Conservation (phyloP, 92 coral and sea anemone genomes). For the Palythoa caribaeorum region DNA sequence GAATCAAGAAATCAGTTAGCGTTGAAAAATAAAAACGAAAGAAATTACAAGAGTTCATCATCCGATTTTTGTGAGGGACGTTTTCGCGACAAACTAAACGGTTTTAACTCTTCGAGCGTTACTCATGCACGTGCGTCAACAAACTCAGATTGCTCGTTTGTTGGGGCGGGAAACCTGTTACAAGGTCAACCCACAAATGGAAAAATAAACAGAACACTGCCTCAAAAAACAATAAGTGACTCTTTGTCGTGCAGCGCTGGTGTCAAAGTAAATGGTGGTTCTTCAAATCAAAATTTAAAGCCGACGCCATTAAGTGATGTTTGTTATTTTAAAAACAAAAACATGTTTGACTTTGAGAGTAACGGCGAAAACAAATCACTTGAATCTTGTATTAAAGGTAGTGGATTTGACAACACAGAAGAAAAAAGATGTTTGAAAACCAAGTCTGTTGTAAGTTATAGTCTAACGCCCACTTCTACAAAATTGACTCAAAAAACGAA, state of each 20-base stretch:
- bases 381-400: neutral
- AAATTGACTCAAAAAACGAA: conserved; percentile 39
- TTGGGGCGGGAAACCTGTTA: conserved; percentile 48
- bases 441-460: conserved; percentile 23
- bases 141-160: conserved; percentile 36
- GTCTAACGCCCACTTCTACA: conserved; percentile 19
- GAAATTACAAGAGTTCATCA: neutral
- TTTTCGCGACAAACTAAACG: conserved; percentile 16
- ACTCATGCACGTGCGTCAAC: conserved; percentile 33
- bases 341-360: neutral
- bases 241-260: neutral
- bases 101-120: conserved; percentile 9
- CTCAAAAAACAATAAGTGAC: neutral
- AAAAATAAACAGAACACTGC: conserved; percentile 9
- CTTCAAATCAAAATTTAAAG: conserved; percentile 7
- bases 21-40: neutral
- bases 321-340: neutral
- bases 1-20: neutral
- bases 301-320: neutral
- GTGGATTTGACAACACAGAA: neutral
- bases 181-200: conserved; percentile 36
- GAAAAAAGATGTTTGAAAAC: conserved; percentile 25
- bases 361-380: neutral
- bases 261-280: conserved; percentile 18
- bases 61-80: neutral